These are phyloP conservation scores for Probaryconus sp. DNA, from an alignment of 1,140 invertebrate genomes.

Conservation along the genomic window DNA sequence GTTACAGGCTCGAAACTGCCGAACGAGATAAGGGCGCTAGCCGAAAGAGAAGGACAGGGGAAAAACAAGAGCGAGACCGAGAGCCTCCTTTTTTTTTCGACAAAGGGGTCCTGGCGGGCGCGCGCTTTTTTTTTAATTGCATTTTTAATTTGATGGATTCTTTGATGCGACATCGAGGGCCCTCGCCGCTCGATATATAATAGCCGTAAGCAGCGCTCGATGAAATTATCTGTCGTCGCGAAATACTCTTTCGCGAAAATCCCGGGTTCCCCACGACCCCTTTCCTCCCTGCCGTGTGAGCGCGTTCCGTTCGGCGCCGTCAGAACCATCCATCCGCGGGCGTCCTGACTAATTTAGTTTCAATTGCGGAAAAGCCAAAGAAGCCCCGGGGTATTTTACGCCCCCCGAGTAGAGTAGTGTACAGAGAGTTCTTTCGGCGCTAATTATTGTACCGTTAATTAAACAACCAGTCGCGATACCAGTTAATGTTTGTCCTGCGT, in stretches of 20 bases:
- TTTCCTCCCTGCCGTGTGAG: no score
- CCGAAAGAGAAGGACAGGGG: conserved; percentile 9
- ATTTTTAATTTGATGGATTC: conserved; percentile 77
- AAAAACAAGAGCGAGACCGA: no score
- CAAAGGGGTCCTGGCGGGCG: conserved; percentile 70
- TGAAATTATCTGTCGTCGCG: conserved; percentile 20
- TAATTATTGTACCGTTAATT: conserved; percentile 52
- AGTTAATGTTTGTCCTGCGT: no score
- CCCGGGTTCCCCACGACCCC: no score
- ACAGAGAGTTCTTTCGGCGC: conserved; percentile 34
- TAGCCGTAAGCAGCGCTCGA: not conserved
- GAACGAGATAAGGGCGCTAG: conserved; percentile 16
- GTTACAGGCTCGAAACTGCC: conserved; percentile 36
- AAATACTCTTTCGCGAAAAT: not conserved
- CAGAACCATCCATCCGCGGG: conserved; percentile 12
- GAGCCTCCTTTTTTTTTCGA: no score
- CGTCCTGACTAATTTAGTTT: conserved; percentile 66
- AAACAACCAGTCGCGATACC: conserved; percentile 43
- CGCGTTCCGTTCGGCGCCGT: not conserved
- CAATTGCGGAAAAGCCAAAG: conserved; percentile 53
- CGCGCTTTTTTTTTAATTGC: conserved; percentile 76
- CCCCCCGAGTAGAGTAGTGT: conserved; percentile 21
- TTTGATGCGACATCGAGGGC: conserved; percentile 65
- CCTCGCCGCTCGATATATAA: conserved; percentile 35
- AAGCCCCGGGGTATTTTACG: conserved; percentile 39